Base-by-base conservation (phyloP, 2,113 vertebrate species). In the Aleadryas rufinucha region DNA sequence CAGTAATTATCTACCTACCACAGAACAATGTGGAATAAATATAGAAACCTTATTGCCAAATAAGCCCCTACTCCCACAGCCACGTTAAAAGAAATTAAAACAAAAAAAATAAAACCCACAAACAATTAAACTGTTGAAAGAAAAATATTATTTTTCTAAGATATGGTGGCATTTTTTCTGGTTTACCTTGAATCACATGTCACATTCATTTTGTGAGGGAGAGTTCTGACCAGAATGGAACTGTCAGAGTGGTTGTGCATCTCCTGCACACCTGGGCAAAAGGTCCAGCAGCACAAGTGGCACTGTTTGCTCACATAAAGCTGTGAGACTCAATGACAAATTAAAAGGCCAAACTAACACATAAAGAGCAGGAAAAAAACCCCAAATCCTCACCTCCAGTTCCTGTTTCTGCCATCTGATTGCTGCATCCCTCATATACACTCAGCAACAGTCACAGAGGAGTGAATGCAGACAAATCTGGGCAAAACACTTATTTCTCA, bases 21-120 rank as follows among this genome's bases (percentile, higher is more conserved):
- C 52, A 84, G 92, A 93, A 93, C 64, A 95, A 86, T 45, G 85
- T 16, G 53, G 39, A 52, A 81, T 71, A 96, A 95, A 94, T 89
- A 92, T 84, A 94, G 96, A 88, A 94, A 63, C 44, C 52, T 86
- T 54, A 41, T 37, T 75, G 60, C 72, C 71, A 60, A 81, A 96
- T 89, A 77, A 41, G 64, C n/a, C 70, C 39, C 74, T 61, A 37
- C 75, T 85, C 79, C 60, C 71, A 90, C 90, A 86, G 61, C 13
- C 26, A 4, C 1, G 2, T 19, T 70, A 24, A 66, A 54, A 60
- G 53, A 85, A 66, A 53, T 30, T 42, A 33, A 2, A 39, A 76
- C 27, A 37, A 66, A n/a, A 13, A 45, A 47, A 31, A 42, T 7
- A 2, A 0, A 6, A 0, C 10, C 6, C 17, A 27, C 35, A 33